Evolutionary conservation across 1,140 invertebrate genomes (phyloP).

Genomic region (Papilio helenus): DNA sequence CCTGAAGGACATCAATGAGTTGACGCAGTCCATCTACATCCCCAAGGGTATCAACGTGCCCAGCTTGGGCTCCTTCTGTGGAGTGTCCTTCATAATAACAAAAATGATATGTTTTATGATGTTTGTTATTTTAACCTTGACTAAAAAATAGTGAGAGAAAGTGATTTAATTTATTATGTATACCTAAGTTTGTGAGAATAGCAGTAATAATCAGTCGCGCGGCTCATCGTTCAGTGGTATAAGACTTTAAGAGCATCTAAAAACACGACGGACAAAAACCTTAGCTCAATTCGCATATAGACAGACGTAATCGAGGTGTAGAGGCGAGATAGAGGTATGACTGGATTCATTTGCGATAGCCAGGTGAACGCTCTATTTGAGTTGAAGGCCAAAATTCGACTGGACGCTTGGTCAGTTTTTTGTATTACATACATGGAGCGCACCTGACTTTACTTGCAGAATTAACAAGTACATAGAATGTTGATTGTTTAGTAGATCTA

Average conservation of each 20-base stretch:
- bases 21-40: conserved; percentile 98
- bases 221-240: background rate
- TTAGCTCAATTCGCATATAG: conserved; percentile 30
- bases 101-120: too few species aligned
- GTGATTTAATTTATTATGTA: too few species aligned
- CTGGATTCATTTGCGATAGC: conserved; percentile 60
- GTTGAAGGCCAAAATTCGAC: conserved; percentile 68
- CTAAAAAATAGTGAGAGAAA: too few species aligned
- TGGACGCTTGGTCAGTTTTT: conserved; percentile 55
- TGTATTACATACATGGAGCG: conserved; percentile 53
- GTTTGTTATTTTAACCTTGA: too few species aligned
- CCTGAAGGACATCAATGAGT: conserved; percentile 96
- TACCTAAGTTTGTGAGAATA: too few species aligned
- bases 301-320: conserved; percentile 37
- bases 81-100: too few species aligned
- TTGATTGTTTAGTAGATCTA: background rate
- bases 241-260: background rate
- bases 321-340: conserved; percentile 51
- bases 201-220: too few species aligned
- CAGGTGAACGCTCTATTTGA: conserved; percentile 68
- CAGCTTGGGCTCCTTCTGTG: too few species aligned
- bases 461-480: background rate
- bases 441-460: background rate
- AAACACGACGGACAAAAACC: conserved; percentile 20
- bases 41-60: conserved; percentile 99